Evolutionary conservation across 2,888 invertebrate genomes (phyloP).

Genomic region (Pheosia tremula): DNA sequence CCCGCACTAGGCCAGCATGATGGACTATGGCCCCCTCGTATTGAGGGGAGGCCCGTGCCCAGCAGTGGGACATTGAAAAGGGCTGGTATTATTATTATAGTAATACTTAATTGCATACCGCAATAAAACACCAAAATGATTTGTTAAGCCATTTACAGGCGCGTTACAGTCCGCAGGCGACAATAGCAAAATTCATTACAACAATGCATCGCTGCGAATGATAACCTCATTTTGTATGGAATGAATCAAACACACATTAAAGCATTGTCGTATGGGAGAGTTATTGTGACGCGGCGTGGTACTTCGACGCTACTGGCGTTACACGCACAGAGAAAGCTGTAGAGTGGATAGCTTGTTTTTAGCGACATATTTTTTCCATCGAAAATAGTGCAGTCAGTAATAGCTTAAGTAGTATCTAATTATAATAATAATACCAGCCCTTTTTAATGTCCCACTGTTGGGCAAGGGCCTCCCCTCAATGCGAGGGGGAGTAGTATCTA

Average conservation of each 20-base stretch:
- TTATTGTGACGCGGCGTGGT: slow-evolving; percentile 76
- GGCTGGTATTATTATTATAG: slow-evolving; percentile 9
- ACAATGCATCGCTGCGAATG: slow-evolving; percentile 71
- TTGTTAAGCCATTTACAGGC: slow-evolving; percentile 31
- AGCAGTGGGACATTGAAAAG: no score
- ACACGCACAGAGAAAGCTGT: slow-evolving; percentile 29
- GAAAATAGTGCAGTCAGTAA: no score
- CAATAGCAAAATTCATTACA: slow-evolving; percentile 76
- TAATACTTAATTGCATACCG: neutral
- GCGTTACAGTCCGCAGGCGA: slow-evolving; percentile 44
- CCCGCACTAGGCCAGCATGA: no score
- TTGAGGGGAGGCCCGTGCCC: no score
- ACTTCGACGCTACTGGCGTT: slow-evolving; percentile 70
- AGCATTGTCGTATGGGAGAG: slow-evolving; percentile 82
- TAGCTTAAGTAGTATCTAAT: no score
- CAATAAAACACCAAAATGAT: slow-evolving; percentile 36
- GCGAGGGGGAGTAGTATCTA: no score
- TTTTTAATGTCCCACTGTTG: no score
- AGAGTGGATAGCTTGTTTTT: slow-evolving; percentile 33
- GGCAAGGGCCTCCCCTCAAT: no score
- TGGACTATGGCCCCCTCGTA: no score
- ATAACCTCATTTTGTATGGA: slow-evolving; percentile 81
- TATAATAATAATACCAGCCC: no score
- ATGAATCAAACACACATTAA: slow-evolving; percentile 83
- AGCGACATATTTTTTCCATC: neutral